phyloP scores from a whole-genome alignment of 1,140 invertebrate genomes.

The Panulirus ornatus region DNA sequence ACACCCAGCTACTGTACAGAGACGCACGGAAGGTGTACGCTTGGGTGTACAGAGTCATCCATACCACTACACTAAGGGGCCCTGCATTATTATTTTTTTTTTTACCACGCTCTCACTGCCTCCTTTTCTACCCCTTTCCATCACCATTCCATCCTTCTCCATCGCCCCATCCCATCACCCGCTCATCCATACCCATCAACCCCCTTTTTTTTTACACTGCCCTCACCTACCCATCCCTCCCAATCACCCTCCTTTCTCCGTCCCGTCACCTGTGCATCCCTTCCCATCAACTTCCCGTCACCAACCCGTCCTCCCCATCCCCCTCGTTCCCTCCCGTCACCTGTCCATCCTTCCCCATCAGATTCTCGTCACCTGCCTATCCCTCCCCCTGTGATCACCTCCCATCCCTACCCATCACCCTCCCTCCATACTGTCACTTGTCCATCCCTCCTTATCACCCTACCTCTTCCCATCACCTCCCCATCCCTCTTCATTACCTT shows the following conservation, averaged over 20 bases:
- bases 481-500: neutral
- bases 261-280: neutral
- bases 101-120: too few species aligned
- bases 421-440: neutral
- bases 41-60: too few species aligned
- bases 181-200: neutral
- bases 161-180: neutral
- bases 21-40: too few species aligned
- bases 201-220: neutral
- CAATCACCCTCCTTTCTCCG: neutral
- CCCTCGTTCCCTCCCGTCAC: neutral
- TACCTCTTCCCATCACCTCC: neutral
- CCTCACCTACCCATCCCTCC: neutral
- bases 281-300: neutral
- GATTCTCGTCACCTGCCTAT: neutral
- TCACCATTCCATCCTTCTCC: neutral
- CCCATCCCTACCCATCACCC: neutral
- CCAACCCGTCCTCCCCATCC: neutral
- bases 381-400: neutral
- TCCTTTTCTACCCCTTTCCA: neutral
- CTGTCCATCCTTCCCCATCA: neutral
- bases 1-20: too few species aligned
- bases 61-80: too few species aligned
- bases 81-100: too few species aligned
- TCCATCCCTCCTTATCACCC: neutral